Conservation (phyloP, 2,113 vertebrate genomes). For the Rallus limicola region DNA sequence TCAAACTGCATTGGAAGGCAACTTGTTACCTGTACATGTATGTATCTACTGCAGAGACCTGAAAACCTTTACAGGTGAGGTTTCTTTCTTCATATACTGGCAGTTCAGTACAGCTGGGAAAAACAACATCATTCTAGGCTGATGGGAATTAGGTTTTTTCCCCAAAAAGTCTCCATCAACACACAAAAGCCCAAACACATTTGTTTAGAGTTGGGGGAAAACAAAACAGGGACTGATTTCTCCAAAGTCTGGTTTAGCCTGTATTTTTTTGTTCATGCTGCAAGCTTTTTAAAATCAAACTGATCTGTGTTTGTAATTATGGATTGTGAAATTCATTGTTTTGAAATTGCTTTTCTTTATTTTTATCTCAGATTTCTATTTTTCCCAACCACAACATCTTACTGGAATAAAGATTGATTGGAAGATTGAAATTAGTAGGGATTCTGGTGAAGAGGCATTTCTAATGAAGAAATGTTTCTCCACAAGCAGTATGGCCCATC, state of each 20-base stretch:
- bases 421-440: too few species aligned
- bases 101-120: not conserved
- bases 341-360: not conserved
- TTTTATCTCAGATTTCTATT: not conserved
- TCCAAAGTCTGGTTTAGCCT: not conserved
- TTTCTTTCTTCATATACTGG: not conserved
- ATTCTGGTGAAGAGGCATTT: too few species aligned
- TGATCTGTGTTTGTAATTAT: not conserved
- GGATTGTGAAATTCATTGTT: not conserved
- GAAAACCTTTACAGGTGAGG: not conserved
- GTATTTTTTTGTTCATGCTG: not conserved
- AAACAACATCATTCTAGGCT: not conserved
- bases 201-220: not conserved
- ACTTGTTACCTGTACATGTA: not conserved
- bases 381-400: too few species aligned
- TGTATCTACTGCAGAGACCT: not conserved
- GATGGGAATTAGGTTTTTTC: not conserved
- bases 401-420: too few species aligned
- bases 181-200: not conserved
- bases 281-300: not conserved
- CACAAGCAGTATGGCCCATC: too few species aligned
- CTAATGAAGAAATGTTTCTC: too few species aligned
- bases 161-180: not conserved
- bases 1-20: not conserved
- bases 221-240: not conserved